These are phyloP conservation scores for Hydropsyche betteni DNA, from an alignment of 2,888 invertebrate species.

Conservation along the genomic window DNA sequence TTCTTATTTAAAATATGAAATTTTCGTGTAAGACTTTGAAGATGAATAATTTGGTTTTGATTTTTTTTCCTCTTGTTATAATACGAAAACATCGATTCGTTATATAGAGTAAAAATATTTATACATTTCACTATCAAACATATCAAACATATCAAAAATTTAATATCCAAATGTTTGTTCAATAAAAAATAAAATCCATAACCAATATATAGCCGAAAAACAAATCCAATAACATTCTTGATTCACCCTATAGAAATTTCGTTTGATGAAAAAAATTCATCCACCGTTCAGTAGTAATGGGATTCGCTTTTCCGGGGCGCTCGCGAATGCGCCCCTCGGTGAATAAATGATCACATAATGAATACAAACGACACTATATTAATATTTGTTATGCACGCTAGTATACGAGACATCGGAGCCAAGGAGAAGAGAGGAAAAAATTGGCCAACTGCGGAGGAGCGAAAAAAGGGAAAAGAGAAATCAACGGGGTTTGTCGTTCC, in stretches of 20 bases:
- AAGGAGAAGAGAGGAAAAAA: too few relatives aligned
- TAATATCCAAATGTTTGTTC: too few relatives aligned
- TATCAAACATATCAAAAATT: too few relatives aligned
- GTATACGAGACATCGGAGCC: not conserved
- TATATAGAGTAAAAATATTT: too few relatives aligned
- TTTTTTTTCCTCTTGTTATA: too few relatives aligned
- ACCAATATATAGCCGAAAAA: not conserved
- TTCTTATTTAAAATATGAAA: too few relatives aligned
- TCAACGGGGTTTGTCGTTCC: not conserved
- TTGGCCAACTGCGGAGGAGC: not conserved
- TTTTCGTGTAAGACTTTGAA: too few relatives aligned
- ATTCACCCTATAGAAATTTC: not conserved
- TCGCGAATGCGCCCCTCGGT: not conserved
- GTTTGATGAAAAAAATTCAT: not conserved
- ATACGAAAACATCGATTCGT: too few relatives aligned
- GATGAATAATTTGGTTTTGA: too few relatives aligned
- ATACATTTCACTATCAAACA: too few relatives aligned
- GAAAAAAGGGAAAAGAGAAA: not conserved
- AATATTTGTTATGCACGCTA: constrained; percentile 39
- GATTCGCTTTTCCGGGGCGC: constrained; percentile 11
- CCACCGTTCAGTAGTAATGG: not conserved
- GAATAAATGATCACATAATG: constrained; percentile 35
- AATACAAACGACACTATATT: constrained; percentile 42
- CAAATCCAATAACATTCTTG: too few relatives aligned
- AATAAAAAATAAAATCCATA: not conserved